Conservation (phyloP, 2,888 invertebrate species). For the Eupithecia pulchellata region DNA sequence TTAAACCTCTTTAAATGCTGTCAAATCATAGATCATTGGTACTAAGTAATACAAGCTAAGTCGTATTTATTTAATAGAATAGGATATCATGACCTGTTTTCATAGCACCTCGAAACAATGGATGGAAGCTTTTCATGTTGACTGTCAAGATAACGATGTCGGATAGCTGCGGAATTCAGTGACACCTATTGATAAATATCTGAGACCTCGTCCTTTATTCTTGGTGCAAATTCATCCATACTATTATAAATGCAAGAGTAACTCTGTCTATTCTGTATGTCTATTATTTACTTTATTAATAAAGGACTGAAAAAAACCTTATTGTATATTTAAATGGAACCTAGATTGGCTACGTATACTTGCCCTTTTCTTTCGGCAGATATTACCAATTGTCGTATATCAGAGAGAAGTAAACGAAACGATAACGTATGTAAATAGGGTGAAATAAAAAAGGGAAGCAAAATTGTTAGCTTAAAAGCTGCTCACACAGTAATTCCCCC, state of each 20-base stretch:
- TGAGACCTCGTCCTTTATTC: background rate
- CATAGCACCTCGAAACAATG: background rate
- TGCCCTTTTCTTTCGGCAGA: background rate
- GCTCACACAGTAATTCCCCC: background rate
- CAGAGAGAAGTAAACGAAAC: slow-evolving; percentile 12
- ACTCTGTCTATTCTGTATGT: too few species aligned
- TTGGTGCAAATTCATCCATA: background rate
- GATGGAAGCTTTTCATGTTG: background rate
- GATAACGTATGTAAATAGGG: slow-evolving; percentile 27
- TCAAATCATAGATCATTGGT: background rate
- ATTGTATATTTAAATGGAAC: background rate
- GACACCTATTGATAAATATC: background rate
- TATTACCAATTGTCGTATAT: background rate
- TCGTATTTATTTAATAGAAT: background rate
- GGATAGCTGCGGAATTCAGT: background rate
- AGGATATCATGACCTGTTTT: background rate
- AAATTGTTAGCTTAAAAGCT: slow-evolving; percentile 20
- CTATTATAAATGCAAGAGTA: too few species aligned
- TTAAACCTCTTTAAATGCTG: background rate
- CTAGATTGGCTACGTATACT: background rate
- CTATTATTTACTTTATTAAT: too few species aligned
- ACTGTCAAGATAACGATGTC: slow-evolving; percentile 4
- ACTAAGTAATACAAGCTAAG: background rate
- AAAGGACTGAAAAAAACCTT: too few species aligned
- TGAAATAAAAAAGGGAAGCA: slow-evolving; percentile 17